Conservation (phyloP, 2,113 vertebrate species). For the Bubo blakistoni region DNA sequence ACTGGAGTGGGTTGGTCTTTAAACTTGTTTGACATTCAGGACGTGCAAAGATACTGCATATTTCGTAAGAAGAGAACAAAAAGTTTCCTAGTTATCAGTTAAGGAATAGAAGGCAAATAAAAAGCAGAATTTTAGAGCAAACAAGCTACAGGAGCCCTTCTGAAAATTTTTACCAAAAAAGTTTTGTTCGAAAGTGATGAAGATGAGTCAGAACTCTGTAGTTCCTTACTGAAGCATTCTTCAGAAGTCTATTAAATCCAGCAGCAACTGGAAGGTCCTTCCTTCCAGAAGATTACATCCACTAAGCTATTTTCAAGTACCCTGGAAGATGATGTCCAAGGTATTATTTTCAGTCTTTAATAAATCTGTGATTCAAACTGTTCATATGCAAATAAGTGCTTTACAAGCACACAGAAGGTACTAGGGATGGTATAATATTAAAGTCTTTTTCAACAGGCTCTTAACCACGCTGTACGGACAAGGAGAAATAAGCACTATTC, state of each 20-base stretch:
- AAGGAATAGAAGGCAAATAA: background rate
- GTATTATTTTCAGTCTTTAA: background rate
- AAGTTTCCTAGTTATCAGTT: background rate
- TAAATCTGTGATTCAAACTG: background rate
- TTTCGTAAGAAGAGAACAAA: background rate
- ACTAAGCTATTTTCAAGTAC: background rate
- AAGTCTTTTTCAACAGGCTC: background rate
- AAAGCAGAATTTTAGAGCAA: background rate
- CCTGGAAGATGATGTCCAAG: background rate
- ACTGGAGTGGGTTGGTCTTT: background rate
- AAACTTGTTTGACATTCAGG: background rate
- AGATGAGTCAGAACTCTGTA: background rate
- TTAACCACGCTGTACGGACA: rapidly evolving
- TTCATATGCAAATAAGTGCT: background rate
- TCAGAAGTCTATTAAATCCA: background rate
- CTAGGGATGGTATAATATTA: background rate
- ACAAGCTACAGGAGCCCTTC: background rate
- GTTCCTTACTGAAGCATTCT: background rate
- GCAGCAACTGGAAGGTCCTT: background rate
- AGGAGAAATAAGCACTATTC: background rate
- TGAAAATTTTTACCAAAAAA: background rate
- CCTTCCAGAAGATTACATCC: background rate
- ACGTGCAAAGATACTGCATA: background rate
- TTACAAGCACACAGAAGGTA: background rate
- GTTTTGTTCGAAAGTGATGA: background rate